These are phyloP conservation scores for Acholoe squamosa DNA, from an alignment of 2,888 invertebrate species.

Conservation along the genomic window DNA sequence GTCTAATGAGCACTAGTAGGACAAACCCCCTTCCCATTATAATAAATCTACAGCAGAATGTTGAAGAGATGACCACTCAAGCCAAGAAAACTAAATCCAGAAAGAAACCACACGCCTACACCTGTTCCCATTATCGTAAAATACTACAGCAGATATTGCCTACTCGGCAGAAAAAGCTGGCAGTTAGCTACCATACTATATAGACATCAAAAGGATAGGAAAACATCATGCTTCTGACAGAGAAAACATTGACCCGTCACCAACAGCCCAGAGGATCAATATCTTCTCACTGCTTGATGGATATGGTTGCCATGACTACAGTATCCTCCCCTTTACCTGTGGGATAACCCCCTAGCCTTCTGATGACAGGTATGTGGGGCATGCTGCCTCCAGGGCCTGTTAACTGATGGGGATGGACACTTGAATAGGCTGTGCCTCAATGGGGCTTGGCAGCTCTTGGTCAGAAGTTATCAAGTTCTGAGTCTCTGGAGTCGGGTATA, in stretches of 20 bases:
- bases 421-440: background rate
- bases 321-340: background rate
- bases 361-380: constrained; percentile 18
- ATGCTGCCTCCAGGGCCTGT: background rate
- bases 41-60: too few species aligned
- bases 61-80: too few species aligned
- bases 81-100: too few species aligned
- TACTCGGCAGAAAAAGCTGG: too few species aligned
- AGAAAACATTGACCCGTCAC: background rate
- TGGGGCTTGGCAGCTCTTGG: background rate
- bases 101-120: too few species aligned
- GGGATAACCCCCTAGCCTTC: background rate
- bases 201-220: background rate
- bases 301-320: constrained; percentile 10
- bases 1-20: too few species aligned
- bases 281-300: background rate
- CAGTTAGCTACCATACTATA: too few species aligned
- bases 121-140: too few species aligned
- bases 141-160: too few species aligned
- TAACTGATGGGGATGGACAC: background rate
- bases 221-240: background rate
- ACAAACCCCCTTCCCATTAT: too few species aligned
- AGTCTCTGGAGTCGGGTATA: too few species aligned
- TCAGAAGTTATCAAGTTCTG: too few species aligned
- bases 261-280: background rate